Percentiles rank a stretch among this genome's conserved stretches.
Evolutionary conservation across 2,797 vertebrate genomes (phyloP).

Genomic region (Oreochromis grahami): DNA sequence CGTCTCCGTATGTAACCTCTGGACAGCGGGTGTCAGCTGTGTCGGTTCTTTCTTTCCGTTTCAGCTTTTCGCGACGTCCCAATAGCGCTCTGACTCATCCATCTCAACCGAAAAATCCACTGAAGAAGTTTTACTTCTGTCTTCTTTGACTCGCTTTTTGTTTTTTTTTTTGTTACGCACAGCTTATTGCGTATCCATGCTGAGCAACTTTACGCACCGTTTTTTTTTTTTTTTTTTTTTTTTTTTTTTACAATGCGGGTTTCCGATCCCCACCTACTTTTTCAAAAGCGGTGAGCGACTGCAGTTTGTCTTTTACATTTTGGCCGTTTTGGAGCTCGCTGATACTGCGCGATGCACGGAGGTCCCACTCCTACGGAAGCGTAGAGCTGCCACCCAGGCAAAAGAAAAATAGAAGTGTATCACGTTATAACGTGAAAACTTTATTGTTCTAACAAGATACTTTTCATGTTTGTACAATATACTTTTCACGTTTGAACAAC

Average conservation of each 20-base stretch:
- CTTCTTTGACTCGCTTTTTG: conserved; percentile 10
- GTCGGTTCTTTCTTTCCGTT: neutral
- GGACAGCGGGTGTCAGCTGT: neutral
- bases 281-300: conserved; percentile 29
- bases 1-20: conserved; percentile 41
- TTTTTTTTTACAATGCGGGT: neutral
- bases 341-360: conserved; percentile 28
- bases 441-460: too few species aligned
- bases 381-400: too few species aligned
- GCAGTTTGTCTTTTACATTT: conserved; percentile 52
- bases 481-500: too few species aligned
- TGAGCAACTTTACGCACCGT: conserved; percentile 19
- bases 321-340: conserved; percentile 19
- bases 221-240: neutral
- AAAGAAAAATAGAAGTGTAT: too few species aligned
- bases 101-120: conserved; percentile 5
- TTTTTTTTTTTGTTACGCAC: conserved; percentile 24
- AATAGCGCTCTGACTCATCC: conserved; percentile 21
- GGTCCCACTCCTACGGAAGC: conserved; percentile 27
- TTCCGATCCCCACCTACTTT: conserved; percentile 45
- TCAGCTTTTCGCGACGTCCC: neutral
- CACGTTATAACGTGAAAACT: too few species aligned
- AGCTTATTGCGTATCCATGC: neutral
- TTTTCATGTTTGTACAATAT: too few species aligned
- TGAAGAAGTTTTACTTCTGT: conserved; percentile 2